A percentile compares a stretch with the other conserved stretches of the same genome.
These are phyloP conservation scores for Melitaea athalia DNA, from an alignment of 2,888 invertebrate species.

Conservation along the genomic window DNA sequence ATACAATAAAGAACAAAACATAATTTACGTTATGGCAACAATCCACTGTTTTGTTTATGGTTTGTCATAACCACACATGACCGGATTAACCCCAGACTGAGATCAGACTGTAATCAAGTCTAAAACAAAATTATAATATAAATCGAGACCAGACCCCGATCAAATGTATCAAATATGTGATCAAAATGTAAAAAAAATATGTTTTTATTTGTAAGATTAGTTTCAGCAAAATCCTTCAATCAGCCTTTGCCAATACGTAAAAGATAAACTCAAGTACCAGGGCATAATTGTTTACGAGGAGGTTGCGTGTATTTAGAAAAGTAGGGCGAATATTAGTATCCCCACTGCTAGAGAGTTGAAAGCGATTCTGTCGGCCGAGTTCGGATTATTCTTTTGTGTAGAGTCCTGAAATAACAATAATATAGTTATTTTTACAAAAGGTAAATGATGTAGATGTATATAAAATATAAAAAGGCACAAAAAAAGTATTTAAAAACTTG, in stretches of 20 bases:
- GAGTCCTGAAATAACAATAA: constrained; percentile 16
- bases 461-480: not conserved
- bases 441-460: no score
- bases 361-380: constrained; percentile 14
- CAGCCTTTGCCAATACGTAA: constrained; percentile 18
- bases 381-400: constrained; percentile 11
- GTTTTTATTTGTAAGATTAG: no score
- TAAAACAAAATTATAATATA: no score
- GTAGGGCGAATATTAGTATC: constrained; percentile 17
- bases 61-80: no score
- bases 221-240: constrained; percentile 24
- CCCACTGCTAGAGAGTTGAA: constrained; percentile 20
- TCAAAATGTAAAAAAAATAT: no score
- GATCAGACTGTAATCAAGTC: no score
- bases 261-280: constrained; percentile 27
- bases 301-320: constrained; percentile 21
- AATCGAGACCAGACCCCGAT: no score
- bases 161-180: no score
- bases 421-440: not conserved
- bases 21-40: not conserved
- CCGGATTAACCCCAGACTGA: no score
- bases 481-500: not conserved
- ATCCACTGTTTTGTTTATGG: no score
- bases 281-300: constrained; percentile 16
- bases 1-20: not conserved